Evolutionary conservation across 2,797 vertebrate species (phyloP).

Genomic region (Helarctos malayanus): DNA sequence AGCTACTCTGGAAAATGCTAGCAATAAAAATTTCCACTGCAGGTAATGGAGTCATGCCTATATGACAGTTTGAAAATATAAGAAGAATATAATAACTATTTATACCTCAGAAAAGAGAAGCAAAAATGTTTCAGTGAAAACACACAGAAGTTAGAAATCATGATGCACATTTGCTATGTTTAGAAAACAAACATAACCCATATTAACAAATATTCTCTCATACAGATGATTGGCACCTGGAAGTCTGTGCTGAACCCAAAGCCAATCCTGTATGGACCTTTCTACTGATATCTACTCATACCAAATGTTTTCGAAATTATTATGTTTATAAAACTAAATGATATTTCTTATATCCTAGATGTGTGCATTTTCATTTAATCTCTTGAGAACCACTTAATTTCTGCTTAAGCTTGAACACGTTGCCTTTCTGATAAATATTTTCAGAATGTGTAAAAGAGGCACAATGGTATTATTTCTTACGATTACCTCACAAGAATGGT

Average conservation of each 20-base stretch:
- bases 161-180: neutral
- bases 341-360: neutral
- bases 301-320: conserved; percentile 17
- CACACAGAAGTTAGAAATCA: neutral
- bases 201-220: neutral
- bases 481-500: neutral
- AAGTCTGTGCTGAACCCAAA: neutral
- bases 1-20: conserved; percentile 42
- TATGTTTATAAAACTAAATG: conserved; percentile 4
- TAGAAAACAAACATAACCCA: neutral
- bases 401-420: neutral
- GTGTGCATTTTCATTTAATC: neutral
- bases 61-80: conserved; percentile 53
- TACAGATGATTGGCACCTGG: neutral
- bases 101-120: conserved; percentile 49
- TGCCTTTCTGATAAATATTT: neutral
- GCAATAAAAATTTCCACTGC: conserved; percentile 68
- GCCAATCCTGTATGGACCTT: neutral
- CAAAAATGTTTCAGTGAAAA: conserved; percentile 33
- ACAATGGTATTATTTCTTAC: conserved; percentile 50
- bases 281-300: neutral
- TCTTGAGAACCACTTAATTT: conserved; percentile 31
- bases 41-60: conserved; percentile 47
- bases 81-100: conserved; percentile 12
- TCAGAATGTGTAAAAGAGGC: neutral